Conservation (phyloP, 2,113 vertebrate genomes). For the Pelobates fuscus region DNA sequence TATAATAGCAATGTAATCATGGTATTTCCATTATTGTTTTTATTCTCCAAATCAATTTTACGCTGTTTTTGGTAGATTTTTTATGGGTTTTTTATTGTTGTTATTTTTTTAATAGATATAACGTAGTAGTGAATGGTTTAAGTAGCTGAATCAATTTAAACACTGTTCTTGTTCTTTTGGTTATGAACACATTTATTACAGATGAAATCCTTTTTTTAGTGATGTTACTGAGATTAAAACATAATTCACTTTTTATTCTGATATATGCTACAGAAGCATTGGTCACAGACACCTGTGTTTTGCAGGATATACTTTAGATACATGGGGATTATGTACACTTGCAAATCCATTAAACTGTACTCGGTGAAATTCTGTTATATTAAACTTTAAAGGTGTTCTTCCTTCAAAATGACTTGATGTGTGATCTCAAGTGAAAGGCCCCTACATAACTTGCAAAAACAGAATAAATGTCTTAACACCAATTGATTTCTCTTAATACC, state of each 20-base stretch:
- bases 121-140: no score
- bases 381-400: background rate
- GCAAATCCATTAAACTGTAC: constrained; percentile 4
- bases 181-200: background rate
- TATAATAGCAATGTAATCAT: no score
- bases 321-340: background rate
- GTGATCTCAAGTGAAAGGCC: background rate
- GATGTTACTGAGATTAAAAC: background rate
- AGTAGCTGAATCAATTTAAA: background rate
- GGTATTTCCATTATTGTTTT: no score
- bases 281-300: background rate
- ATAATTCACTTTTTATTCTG: background rate
- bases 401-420: background rate
- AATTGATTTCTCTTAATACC: constrained; percentile 25
- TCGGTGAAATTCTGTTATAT: constrained; percentile 5
- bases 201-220: background rate
- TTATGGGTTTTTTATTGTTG: no score
- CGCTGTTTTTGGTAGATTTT: no score
- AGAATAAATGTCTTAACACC: constrained; percentile 31
- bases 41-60: no score
- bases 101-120: no score
- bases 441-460: constrained; percentile 27
- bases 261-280: background rate
- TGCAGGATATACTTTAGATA: background rate
- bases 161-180: background rate